These are phyloP conservation scores for Cheilosia vulpina DNA, from an alignment of 2,888 invertebrate genomes.

Conservation along the genomic window DNA sequence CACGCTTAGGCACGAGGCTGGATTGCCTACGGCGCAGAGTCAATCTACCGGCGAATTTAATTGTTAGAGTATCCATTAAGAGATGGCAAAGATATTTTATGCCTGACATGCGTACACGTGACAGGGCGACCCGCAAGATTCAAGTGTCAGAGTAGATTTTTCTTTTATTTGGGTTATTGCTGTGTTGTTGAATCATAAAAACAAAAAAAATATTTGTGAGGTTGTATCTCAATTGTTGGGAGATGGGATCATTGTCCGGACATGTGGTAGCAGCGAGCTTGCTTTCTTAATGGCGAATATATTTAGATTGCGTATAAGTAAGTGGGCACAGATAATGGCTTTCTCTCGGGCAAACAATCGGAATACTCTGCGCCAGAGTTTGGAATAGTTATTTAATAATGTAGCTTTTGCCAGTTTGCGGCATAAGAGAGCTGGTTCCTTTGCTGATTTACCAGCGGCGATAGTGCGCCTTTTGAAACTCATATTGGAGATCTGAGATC, in stretches of 20 bases:
- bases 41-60: slow-evolving; percentile 46
- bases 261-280: not conserved
- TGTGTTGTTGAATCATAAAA: not conserved
- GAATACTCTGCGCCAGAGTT: no score
- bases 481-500: no score
- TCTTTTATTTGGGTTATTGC: slow-evolving; percentile 14
- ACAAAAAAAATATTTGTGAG: not conserved
- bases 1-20: slow-evolving; percentile 22
- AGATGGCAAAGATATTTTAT: slow-evolving; percentile 38
- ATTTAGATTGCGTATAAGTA: not conserved
- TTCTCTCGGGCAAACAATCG: no score
- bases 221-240: slow-evolving; percentile 6
- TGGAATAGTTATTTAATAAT: no score
- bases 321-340: no score
- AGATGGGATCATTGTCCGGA: slow-evolving; percentile 18
- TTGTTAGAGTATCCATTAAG: slow-evolving; percentile 34
- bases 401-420: no score
- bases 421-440: no score
- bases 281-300: slow-evolving; percentile 12
- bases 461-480: no score
- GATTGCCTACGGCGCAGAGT: slow-evolving; percentile 8
- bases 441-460: no score
- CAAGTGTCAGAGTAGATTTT: slow-evolving; percentile 6
- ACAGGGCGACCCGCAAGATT: not conserved
- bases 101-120: not conserved